Evolutionary conservation across 2,113 vertebrate genomes (phyloP).

Genomic region (Daphoenositta chrysoptera): DNA sequence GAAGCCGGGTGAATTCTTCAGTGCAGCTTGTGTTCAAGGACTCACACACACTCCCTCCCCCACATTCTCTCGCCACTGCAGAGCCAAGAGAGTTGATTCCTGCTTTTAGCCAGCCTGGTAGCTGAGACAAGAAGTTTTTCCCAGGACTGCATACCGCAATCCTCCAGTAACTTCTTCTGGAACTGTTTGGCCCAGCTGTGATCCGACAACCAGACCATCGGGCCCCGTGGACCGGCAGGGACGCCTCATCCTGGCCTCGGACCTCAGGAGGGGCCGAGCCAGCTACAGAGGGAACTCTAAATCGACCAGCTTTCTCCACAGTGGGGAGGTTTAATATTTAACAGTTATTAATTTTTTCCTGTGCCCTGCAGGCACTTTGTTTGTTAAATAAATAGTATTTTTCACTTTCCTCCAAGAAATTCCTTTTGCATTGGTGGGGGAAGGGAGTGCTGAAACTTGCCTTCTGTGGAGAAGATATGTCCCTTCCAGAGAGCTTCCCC

Average conservation of each 20-base stretch:
- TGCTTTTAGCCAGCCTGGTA: neutral
- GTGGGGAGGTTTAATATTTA: neutral
- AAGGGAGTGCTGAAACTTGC: neutral
- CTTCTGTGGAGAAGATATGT: neutral
- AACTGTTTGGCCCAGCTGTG: neutral
- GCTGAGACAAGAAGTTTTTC: neutral
- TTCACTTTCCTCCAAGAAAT: neutral
- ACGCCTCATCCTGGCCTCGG: fast-evolving
- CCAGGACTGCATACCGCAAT: neutral
- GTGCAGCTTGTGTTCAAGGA: neutral
- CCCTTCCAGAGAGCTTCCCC: neutral
- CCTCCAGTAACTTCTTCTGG: neutral
- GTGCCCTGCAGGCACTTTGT: neutral
- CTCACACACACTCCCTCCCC: neutral
- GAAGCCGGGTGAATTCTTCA: neutral
- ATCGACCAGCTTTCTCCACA: neutral
- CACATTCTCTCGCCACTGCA: fast-evolving
- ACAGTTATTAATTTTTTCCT: neutral
- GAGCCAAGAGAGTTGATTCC: neutral
- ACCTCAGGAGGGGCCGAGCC: neutral
- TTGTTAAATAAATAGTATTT: neutral
- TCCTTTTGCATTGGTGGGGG: neutral
- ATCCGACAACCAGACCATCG: neutral
- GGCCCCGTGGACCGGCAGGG: neutral
- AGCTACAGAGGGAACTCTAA: neutral